Conservation (phyloP, 2,113 vertebrate species). For the Pluvianellus socialis region DNA sequence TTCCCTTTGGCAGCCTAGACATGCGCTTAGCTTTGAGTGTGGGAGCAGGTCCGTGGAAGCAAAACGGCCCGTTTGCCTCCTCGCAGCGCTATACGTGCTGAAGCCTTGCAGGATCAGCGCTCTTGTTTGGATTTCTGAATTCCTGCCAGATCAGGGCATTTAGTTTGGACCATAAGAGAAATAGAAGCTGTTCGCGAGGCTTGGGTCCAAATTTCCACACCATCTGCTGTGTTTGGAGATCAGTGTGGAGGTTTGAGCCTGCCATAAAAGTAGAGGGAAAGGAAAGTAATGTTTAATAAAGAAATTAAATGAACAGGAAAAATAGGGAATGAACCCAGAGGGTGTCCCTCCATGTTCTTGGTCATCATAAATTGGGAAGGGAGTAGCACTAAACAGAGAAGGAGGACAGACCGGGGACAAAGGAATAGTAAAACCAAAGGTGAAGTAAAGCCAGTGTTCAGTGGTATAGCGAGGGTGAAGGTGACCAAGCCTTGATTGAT, state of each 20-base stretch:
- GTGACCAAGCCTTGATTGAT: background rate
- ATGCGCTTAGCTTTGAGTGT: background rate
- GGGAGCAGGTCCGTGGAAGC: background rate
- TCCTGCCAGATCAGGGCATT: slow-evolving; percentile 55
- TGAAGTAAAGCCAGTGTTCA: background rate
- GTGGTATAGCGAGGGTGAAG: background rate
- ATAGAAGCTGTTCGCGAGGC: slow-evolving; percentile 21
- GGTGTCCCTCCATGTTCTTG: background rate
- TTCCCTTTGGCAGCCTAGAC: slow-evolving; percentile 26
- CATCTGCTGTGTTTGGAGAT: slow-evolving; percentile 42
- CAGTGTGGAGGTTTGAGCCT: background rate
- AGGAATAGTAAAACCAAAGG: background rate
- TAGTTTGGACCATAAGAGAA: slow-evolving; percentile 33
- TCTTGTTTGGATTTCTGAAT: slow-evolving; percentile 42
- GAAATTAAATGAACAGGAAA: background rate
- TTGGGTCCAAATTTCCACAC: slow-evolving; percentile 51
- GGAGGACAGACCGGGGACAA: background rate
- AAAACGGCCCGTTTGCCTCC: background rate
- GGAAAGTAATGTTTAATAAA: background rate
- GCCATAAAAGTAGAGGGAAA: slow-evolving; percentile 1
- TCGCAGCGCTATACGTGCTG: background rate
- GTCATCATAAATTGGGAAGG: background rate
- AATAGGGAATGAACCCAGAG: background rate
- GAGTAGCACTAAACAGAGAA: background rate
- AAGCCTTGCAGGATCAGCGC: background rate